These are phyloP conservation scores for Aphyosemion australe DNA, from an alignment of 2,113 vertebrate genomes.

Conservation along the genomic window DNA sequence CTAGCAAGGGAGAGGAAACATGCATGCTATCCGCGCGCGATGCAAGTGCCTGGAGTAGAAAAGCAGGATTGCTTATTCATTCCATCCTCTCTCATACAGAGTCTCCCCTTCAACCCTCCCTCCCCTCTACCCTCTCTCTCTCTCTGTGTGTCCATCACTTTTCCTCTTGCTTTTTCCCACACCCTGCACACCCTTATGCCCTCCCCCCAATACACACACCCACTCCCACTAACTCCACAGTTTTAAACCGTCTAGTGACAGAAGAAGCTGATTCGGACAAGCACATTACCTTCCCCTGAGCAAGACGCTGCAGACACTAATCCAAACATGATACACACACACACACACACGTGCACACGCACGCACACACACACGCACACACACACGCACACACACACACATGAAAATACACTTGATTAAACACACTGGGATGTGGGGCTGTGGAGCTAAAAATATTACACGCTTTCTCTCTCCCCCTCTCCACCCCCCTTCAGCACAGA, in stretches of 20 bases:
- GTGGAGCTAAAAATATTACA: slow-evolving; percentile 74
- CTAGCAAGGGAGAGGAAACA: slow-evolving; percentile 54
- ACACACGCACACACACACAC: slow-evolving; percentile 40
- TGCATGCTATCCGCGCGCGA: slow-evolving; percentile 66
- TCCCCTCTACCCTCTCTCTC: slow-evolving; percentile 32
- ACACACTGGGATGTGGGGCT: slow-evolving; percentile 68
- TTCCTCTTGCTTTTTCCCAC: slow-evolving; percentile 27
- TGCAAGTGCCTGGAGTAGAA: slow-evolving; percentile 70
- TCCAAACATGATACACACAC: slow-evolving; percentile 52
- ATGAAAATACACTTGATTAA: slow-evolving; percentile 57
- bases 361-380: slow-evolving; percentile 17
- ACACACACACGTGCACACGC: slow-evolving; percentile 14
- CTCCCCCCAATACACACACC: no score
- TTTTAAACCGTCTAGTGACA: slow-evolving; percentile 67
- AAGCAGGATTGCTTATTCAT: slow-evolving; percentile 76
- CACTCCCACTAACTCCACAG: slow-evolving; percentile 37
- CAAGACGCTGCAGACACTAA: slow-evolving; percentile 73
- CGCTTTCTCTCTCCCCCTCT: slow-evolving; percentile 42
- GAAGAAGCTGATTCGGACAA: slow-evolving; percentile 64
- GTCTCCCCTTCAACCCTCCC: slow-evolving; percentile 45
- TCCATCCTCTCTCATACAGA: slow-evolving; percentile 64
- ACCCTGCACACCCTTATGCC: slow-evolving; percentile 11
- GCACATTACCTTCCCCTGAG: slow-evolving; percentile 78
- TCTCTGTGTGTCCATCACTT: slow-evolving; percentile 44
- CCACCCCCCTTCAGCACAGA: slow-evolving; percentile 40